Conservation (phyloP, 1,140 invertebrate genomes). For the Drosophila willistoni region DNA sequence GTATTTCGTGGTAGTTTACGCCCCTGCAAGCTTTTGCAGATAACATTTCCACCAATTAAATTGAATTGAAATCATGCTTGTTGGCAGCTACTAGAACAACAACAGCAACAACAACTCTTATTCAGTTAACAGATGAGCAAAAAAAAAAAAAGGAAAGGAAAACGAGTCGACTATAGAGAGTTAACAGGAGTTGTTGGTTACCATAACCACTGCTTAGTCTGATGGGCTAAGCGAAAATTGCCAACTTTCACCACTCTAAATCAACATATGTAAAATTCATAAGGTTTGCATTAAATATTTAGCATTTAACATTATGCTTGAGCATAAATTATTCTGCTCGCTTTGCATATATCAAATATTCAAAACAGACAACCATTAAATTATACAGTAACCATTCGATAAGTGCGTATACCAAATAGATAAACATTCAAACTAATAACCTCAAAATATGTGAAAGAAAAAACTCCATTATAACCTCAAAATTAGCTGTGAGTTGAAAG, state of each 20-base stretch:
- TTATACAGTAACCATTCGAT: conserved; percentile 8
- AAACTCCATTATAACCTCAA: too few species aligned
- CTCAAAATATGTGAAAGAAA: too few species aligned
- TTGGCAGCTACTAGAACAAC: too few species aligned
- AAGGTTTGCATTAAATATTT: conserved; percentile 49
- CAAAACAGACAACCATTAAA: conserved; percentile 1
- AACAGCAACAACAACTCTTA: too few species aligned
- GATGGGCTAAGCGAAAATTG: neutral
- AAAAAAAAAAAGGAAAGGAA: too few species aligned
- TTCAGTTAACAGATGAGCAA: neutral
- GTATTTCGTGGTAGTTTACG: neutral
- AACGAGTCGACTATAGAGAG: neutral
- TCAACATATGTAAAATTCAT: conserved; percentile 42
- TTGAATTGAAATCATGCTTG: neutral
- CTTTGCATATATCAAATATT: conserved; percentile 9
- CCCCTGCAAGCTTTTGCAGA: neutral
- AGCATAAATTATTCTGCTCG: conserved; percentile 48
- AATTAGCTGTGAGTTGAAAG: too few species aligned
- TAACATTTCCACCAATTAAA: neutral
- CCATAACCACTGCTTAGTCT: too few species aligned
- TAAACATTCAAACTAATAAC: neutral
- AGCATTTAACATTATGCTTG: conserved; percentile 36
- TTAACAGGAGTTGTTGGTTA: conserved; percentile 1
- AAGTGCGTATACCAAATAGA: neutral
- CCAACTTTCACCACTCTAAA: neutral